Percentiles rank a stretch among this genome's conserved stretches.
Conservation (phyloP, 2,888 invertebrate genomes). For the Trissolcus brochymenae region DNA sequence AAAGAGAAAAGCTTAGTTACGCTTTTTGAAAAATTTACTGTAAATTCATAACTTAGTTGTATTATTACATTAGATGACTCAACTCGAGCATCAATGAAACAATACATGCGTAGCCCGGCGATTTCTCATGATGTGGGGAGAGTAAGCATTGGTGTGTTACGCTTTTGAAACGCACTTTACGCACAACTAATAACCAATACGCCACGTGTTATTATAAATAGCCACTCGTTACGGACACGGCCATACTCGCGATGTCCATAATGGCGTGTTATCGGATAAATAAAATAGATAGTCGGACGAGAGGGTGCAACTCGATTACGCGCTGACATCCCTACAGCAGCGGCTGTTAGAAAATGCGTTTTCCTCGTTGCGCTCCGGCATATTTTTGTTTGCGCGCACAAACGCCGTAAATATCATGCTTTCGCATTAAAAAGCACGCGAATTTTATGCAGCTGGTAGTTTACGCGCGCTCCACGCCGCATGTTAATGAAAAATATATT, state of each 20-base stretch:
- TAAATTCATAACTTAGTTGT: no score
- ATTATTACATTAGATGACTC: no score
- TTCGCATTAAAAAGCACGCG: conserved; percentile 54
- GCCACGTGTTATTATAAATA: conserved; percentile 76
- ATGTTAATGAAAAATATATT: conserved; percentile 55
- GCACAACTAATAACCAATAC: conserved; percentile 75
- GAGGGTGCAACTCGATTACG: conserved; percentile 74
- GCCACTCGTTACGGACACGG: conserved; percentile 75
- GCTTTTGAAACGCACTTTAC: conserved; percentile 69
- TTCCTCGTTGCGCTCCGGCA: conserved; percentile 41
- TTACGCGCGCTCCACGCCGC: conserved; percentile 51
- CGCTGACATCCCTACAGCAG: conserved; percentile 66
- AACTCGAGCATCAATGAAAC: no score
- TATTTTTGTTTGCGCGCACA: conserved; percentile 57
- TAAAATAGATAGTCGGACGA: conserved; percentile 74
- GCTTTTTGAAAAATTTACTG: no score
- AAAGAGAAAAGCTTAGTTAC: no score
- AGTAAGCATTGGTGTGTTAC: conserved; percentile 35
- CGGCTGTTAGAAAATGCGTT: conserved; percentile 61
- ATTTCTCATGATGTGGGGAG: not conserved
- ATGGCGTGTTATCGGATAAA: conserved; percentile 77
- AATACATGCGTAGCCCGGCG: not conserved
- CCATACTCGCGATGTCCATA: conserved; percentile 74
- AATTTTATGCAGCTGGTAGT: conserved; percentile 53
- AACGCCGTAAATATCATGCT: conserved; percentile 53